Evolutionary conservation across 2,888 invertebrate species (phyloP).

Genomic region (Pharmacophagus antenor): DNA sequence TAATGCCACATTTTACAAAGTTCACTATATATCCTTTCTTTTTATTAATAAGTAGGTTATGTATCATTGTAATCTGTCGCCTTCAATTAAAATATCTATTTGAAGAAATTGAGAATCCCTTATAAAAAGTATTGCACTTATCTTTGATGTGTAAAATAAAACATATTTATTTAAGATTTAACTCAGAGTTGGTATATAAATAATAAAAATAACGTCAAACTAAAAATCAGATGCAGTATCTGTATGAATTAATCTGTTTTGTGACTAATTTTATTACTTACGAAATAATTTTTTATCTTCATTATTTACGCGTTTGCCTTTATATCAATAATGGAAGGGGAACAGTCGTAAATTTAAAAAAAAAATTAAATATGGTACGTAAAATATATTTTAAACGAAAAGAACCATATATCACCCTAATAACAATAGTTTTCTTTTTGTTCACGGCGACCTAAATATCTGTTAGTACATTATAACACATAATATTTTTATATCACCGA

Average conservation of each 20-base stretch:
- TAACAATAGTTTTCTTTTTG: background rate
- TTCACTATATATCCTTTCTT: too few species aligned
- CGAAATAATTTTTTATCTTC: background rate
- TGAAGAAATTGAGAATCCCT: too few species aligned
- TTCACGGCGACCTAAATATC: background rate
- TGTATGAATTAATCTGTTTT: background rate
- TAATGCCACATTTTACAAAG: too few species aligned
- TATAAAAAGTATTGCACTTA: too few species aligned
- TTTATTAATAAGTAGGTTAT: too few species aligned
- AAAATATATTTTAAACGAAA: background rate
- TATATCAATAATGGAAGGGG: background rate
- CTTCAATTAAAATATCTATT: too few species aligned
- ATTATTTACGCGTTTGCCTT: background rate
- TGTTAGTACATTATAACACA: too few species aligned
- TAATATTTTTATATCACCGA: too few species aligned
- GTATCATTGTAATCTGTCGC: too few species aligned
- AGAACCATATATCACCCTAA: background rate
- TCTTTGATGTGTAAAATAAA: too few species aligned
- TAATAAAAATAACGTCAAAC: background rate
- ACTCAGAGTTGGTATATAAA: too few species aligned
- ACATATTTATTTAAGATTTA: too few species aligned
- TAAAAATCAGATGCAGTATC: background rate
- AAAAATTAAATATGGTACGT: background rate
- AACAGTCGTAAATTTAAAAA: background rate
- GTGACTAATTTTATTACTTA: background rate